A percentile compares a stretch with the other conserved stretches of the same genome.
Conservation (phyloP, 2,113 vertebrate species). For the Aegithalos caudatus region DNA sequence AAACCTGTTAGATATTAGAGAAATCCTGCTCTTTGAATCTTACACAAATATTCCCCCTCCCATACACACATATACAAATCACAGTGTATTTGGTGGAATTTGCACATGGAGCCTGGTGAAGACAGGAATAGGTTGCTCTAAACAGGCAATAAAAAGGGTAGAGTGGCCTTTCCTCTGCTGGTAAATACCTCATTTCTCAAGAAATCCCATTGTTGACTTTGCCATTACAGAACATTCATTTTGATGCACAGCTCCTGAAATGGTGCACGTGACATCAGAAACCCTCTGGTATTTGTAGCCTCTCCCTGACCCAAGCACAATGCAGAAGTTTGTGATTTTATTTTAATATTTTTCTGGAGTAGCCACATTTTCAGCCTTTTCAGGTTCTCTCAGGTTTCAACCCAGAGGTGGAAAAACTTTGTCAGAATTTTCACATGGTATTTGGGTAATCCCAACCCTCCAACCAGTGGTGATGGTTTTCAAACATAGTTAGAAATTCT, state of each 20-base stretch:
- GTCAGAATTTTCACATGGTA: neutral
- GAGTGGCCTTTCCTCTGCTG: neutral
- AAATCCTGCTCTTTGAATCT: neutral
- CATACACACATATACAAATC: neutral
- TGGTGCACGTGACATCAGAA: rapidly evolving
- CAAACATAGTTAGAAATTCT: neutral
- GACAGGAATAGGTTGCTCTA: neutral
- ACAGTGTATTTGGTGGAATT: neutral
- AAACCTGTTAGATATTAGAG: neutral
- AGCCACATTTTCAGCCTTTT: neutral
- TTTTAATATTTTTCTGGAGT: neutral
- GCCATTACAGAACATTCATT: neutral
- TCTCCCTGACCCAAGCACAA: neutral
- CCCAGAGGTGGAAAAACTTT: neutral
- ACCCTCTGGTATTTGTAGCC: neutral
- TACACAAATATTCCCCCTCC: neutral
- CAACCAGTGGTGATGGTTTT: neutral
- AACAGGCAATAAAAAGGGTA: neutral
- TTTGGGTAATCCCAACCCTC: neutral
- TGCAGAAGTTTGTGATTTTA: neutral
- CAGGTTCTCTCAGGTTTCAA: neutral
- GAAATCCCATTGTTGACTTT: conserved; percentile 12
- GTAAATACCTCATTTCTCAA: conserved; percentile 15
- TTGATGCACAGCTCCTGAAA: neutral
- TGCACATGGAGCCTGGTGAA: neutral